Conservation (phyloP, 2,797 vertebrate genomes). For the Phalloptychus januarius region DNA sequence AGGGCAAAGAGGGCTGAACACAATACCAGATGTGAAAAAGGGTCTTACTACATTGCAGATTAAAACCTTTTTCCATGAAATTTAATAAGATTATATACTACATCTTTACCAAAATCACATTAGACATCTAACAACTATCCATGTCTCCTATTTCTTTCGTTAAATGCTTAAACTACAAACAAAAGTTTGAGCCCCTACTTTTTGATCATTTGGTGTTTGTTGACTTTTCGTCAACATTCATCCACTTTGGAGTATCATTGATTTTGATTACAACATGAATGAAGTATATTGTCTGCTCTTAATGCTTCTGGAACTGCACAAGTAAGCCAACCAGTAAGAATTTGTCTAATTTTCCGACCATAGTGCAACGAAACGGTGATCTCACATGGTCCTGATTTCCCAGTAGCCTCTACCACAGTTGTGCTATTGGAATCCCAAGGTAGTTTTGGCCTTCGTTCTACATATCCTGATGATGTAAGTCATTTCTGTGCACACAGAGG, state of each 20-base stretch:
- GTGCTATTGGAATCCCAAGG: not conserved
- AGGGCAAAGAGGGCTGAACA: not conserved
- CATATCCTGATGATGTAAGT: not conserved
- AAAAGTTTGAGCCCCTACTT: not conserved
- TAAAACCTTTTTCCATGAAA: not conserved
- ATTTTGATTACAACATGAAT: not conserved
- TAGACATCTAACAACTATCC: not conserved
- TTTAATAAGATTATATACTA: not conserved
- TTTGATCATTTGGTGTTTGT: not conserved
- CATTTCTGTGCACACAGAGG: not conserved
- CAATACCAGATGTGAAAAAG: slow-evolving; percentile 3
- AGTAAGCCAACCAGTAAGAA: not conserved
- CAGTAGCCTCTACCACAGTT: not conserved
- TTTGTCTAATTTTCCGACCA: not conserved
- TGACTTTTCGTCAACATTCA: not conserved
- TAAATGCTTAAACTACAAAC: not conserved
- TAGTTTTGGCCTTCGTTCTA: not conserved
- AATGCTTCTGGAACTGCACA: not conserved
- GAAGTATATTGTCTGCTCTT: not conserved
- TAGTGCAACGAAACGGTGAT: not conserved
- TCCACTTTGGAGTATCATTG: not conserved
- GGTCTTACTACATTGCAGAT: not conserved
- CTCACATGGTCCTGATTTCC: not conserved
- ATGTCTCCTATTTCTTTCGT: not conserved
- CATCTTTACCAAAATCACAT: not conserved